phyloP scores from a whole-genome alignment of 2,888 invertebrate species.

The Bugula neritina region DNA sequence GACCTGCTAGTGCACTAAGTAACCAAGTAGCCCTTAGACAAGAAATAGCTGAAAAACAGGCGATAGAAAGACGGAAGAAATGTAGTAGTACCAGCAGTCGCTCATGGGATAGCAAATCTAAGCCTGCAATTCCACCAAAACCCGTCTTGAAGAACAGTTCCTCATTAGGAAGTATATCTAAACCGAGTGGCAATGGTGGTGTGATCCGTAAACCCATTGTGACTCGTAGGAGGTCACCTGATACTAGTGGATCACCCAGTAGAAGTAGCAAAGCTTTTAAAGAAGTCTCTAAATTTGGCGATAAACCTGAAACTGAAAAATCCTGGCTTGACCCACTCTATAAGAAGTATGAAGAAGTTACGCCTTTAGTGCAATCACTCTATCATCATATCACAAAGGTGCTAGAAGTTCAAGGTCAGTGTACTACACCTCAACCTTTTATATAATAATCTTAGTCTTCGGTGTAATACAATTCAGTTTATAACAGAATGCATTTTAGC shows the following conservation, averaged over 20 bases:
- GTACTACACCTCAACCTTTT: too few relatives aligned
- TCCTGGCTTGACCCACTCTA: slow-evolving; percentile 5
- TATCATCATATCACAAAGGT: neutral
- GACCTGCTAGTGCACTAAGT: neutral
- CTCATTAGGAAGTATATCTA: neutral
- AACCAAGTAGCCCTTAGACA: slow-evolving; percentile 12
- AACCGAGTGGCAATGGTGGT: neutral
- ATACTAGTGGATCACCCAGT: neutral
- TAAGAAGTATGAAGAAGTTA: neutral
- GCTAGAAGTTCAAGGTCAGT: neutral
- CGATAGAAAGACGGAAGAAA: neutral
- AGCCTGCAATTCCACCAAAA: neutral
- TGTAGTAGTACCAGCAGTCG: neutral
- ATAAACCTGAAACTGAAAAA: neutral
- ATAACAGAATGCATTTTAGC: too few relatives aligned
- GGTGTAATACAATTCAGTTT: too few relatives aligned
- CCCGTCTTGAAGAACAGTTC: slow-evolving; percentile 15
- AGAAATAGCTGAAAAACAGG: slow-evolving; percentile 16
- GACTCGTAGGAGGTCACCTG: neutral
- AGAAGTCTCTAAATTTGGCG: neutral
- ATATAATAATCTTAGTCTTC: too few relatives aligned
- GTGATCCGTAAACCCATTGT: neutral
- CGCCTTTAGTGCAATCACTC: neutral
- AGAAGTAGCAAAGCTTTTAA: neutral
- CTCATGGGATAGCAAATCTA: slow-evolving; percentile 20